Conservation (phyloP, 2,113 vertebrate species). For the Mesembrinibis cayennensis region DNA sequence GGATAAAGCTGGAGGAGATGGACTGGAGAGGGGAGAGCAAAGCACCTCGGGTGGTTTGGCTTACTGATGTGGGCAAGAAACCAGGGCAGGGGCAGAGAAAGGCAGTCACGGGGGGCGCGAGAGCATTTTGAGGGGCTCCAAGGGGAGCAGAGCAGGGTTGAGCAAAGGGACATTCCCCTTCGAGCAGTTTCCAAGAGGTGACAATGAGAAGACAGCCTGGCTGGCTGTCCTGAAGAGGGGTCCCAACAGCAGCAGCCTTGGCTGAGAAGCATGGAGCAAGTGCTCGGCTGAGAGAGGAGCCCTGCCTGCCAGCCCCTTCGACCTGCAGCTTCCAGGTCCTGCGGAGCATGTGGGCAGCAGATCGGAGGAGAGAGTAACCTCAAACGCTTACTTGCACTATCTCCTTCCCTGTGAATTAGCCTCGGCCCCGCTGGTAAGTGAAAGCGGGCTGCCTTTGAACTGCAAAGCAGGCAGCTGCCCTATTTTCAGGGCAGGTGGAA, state of each 20-base stretch:
- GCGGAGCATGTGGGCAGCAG: not conserved
- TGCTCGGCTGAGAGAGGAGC: not conserved
- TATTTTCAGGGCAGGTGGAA: not conserved
- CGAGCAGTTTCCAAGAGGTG: not conserved
- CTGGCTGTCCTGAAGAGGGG: not conserved
- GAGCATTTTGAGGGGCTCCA: not conserved
- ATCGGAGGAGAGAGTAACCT: not conserved
- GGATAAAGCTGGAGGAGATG: not conserved
- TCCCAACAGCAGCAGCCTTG: not conserved
- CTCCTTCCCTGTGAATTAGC: not conserved
- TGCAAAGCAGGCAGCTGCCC: not conserved
- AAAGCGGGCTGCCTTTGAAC: not conserved
- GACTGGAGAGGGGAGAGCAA: not conserved
- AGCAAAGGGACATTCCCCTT: not conserved
- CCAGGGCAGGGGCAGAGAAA: not conserved
- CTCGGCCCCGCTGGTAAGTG: not conserved
- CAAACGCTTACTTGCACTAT: not conserved
- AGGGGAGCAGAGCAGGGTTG: not conserved
- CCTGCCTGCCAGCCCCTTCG: not conserved
- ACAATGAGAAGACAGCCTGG: not conserved
- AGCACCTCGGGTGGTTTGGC: fast-evolving
- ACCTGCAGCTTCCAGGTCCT: not conserved
- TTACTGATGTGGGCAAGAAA: not conserved
- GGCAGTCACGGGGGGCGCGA: fast-evolving
- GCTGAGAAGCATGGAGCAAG: fast-evolving